Conservation (phyloP, 2,888 invertebrate genomes). For the Pandemis cinnamomeana region DNA sequence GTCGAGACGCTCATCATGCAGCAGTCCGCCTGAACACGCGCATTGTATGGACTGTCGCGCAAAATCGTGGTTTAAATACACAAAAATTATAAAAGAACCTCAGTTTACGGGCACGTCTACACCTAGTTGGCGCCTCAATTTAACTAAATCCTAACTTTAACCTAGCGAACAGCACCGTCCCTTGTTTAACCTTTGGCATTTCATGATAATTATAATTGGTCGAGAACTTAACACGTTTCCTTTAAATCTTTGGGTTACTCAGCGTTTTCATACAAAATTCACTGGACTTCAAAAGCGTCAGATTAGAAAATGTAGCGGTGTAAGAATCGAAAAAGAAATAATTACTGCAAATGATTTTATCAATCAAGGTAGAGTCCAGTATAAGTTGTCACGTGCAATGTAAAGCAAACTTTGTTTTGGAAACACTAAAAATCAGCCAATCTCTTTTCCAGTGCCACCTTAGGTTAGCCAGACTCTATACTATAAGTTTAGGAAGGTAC, state of each 20-base stretch:
- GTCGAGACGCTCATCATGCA: no score
- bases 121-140: conserved; percentile 27
- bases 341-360: no score
- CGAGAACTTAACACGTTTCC: conserved; percentile 1
- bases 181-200: conserved; percentile 20
- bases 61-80: no score
- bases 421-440: no score
- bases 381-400: no score
- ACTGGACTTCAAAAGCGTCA: background rate
- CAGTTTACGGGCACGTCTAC: conserved; percentile 11
- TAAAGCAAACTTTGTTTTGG: no score
- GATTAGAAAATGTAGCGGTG: background rate
- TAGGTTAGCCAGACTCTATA: no score
- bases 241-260: background rate
- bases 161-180: conserved; percentile 37
- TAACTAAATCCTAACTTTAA: conserved; percentile 21
- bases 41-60: no score
- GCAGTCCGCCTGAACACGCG: no score
- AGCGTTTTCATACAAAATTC: background rate
- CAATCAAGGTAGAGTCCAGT: no score
- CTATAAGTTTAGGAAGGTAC: no score
- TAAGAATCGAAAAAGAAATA: background rate
- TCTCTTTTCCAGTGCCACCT: no score
- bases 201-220: background rate
- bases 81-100: background rate